phyloP scores from a whole-genome alignment of 2,888 invertebrate species.

The Ectemnius cavifrons region DNA sequence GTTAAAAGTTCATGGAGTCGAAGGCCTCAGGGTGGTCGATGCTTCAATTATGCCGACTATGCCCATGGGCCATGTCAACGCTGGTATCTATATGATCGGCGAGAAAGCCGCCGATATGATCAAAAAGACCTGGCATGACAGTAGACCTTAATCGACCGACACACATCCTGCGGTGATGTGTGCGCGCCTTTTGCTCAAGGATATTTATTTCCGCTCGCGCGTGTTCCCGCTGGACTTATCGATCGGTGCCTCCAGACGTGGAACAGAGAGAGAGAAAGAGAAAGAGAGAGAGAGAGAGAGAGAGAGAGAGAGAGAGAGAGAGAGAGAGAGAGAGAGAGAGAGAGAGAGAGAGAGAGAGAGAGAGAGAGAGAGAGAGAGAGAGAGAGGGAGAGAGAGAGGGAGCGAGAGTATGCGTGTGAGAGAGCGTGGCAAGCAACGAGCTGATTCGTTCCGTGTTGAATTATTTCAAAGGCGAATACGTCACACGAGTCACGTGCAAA shows the following conservation, averaged over 20 bases:
- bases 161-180: background rate
- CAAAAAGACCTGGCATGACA: slow-evolving; percentile 76
- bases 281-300: no score
- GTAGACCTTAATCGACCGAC: background rate
- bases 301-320: background rate
- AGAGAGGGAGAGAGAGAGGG: background rate
- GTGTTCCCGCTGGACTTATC: background rate
- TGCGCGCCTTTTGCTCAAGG: background rate
- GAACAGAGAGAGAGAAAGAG: background rate
- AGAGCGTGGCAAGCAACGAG: no score
- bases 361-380: no score
- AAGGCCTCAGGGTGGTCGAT: slow-evolving; percentile 80
- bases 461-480: slow-evolving; percentile 13
- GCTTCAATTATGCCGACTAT: slow-evolving; percentile 82
- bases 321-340: no score
- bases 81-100: slow-evolving; percentile 81
- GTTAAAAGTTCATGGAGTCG: slow-evolving; percentile 80
- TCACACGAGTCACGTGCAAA: background rate
- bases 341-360: no score
- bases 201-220: slow-evolving; percentile 8
- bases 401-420: no score
- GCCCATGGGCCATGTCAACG: slow-evolving; percentile 81
- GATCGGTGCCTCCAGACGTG: background rate
- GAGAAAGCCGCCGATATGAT: slow-evolving; percentile 82
- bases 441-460: no score